Evolutionary conservation across 2,888 invertebrate species (phyloP).

Genomic region (Oscheius sp.): DNA sequence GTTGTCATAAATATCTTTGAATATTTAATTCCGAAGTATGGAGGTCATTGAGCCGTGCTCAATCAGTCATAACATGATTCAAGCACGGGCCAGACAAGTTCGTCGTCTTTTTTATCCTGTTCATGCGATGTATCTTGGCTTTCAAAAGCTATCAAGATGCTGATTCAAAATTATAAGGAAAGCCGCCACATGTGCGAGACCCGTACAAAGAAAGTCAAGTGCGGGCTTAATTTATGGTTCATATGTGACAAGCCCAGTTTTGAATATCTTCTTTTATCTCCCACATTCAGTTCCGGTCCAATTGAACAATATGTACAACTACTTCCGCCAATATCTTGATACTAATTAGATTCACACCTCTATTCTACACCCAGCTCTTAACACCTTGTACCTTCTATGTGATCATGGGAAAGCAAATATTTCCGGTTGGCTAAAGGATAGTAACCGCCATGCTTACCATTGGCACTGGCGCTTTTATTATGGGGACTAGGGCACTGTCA

Average conservation of each 20-base stretch:
- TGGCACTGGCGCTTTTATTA: conserved; percentile 12
- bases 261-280: background rate
- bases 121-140: too few relatives aligned
- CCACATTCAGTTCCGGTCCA: conserved; percentile 7
- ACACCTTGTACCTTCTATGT: conserved; percentile 3
- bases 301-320: background rate
- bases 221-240: conserved; percentile 22
- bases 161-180: too few relatives aligned
- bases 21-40: too few relatives aligned
- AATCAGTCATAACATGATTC: too few relatives aligned
- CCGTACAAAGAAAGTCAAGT: conserved; percentile 24
- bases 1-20: too few relatives aligned
- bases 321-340: too few relatives aligned
- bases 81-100: too few relatives aligned
- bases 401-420: conserved; percentile 27
- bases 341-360: conserved; percentile 29
- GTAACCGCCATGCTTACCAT: conserved; percentile 4
- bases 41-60: too few relatives aligned
- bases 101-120: too few relatives aligned
- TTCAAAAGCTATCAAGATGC: too few relatives aligned
- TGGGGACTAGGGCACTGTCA: background rate
- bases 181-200: conserved; percentile 11
- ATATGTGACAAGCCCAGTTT: conserved; percentile 9
- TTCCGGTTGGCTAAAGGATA: conserved; percentile 18
- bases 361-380: conserved; percentile 25